These are phyloP conservation scores for Ramazzottius varieornatus DNA, from an alignment of 2,888 invertebrate species.

Conservation along the genomic window DNA sequence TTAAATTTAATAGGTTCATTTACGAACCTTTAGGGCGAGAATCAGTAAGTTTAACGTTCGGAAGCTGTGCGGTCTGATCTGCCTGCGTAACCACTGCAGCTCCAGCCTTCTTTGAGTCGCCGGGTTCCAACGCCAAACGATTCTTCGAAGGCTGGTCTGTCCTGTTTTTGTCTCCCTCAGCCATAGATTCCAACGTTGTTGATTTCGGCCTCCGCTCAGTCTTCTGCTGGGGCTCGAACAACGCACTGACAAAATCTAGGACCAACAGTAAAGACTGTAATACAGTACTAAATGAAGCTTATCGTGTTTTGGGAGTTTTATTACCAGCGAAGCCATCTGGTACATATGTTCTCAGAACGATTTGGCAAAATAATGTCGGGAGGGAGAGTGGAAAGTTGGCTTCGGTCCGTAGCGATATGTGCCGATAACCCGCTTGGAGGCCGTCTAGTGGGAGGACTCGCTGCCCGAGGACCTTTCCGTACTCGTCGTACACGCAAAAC, in stretches of 20 bases:
- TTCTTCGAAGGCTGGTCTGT: not conserved
- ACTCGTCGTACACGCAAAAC: conserved; percentile 96
- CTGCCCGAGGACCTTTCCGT: conserved; percentile 78
- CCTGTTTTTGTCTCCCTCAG: not conserved
- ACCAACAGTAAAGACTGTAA: too few relatives aligned
- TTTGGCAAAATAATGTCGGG: conserved; percentile 94
- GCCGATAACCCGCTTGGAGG: conserved; percentile 76
- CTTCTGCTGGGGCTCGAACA: conserved; percentile 48
- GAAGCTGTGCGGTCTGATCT: not conserved
- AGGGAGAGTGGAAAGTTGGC: conserved; percentile 96
- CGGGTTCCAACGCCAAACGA: not conserved
- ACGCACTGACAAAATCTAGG: conserved; percentile 79
- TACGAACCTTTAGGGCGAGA: too few relatives aligned
- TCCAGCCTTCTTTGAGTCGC: not conserved
- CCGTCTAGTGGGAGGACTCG: conserved; percentile 90
- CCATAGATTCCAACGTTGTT: too few relatives aligned
- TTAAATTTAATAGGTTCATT: too few relatives aligned
- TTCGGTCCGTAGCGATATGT: conserved; percentile 86
- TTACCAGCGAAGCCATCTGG: conserved; percentile 88
- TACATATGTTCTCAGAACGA: conserved; percentile 95
- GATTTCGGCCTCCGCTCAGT: conserved; percentile 4
- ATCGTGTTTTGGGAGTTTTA: too few relatives aligned
- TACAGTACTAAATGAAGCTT: too few relatives aligned
- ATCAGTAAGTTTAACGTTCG: not conserved
- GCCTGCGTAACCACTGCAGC: not conserved